These are phyloP conservation scores for Campylomormyrus tamandua DNA, from an alignment of 2,113 vertebrate genomes.

Conservation along the genomic window DNA sequence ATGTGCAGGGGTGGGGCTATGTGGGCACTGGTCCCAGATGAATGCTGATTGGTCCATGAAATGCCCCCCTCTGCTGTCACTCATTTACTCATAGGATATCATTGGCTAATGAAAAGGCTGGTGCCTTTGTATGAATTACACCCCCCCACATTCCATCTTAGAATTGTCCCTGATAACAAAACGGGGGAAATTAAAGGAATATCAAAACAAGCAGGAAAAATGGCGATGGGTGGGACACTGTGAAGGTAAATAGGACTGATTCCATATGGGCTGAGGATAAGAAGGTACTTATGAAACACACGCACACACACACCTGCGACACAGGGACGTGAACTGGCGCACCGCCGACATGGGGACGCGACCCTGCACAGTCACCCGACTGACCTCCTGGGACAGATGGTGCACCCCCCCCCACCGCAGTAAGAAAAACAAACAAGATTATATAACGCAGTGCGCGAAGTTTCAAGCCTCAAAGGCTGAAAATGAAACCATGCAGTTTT, in stretches of 20 bases:
- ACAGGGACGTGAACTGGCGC: neutral
- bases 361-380: neutral
- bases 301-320: neutral
- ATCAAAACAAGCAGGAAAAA: neutral
- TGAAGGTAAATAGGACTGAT: neutral
- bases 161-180: neutral
- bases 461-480: neutral
- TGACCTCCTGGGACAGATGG: neutral
- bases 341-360: neutral
- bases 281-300: neutral
- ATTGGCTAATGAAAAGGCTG: neutral
- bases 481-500: neutral
- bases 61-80: neutral
- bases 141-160: neutral
- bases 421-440: neutral
- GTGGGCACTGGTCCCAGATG: neutral
- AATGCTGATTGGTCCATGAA: neutral
- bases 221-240: neutral
- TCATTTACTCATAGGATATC: neutral
- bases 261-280: neutral
- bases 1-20: neutral
- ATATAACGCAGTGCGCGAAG: neutral
- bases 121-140: neutral
- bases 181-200: neutral
- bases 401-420: neutral